Conservation (phyloP, 1,140 invertebrate genomes). For the Drosophila lowei region DNA sequence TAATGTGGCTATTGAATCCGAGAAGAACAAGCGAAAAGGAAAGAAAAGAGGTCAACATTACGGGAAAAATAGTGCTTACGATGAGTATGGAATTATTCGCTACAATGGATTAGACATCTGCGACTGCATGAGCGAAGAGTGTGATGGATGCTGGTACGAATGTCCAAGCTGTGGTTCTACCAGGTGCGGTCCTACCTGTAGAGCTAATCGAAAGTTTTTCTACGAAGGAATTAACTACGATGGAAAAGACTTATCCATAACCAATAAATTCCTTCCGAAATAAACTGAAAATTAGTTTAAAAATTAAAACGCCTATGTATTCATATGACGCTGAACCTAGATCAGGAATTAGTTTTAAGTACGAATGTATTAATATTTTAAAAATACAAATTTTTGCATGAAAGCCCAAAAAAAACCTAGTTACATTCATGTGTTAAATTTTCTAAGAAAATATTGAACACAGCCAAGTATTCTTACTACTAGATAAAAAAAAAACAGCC, state of each 20-base stretch:
- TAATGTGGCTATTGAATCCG: constrained; percentile 17
- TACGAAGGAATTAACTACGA: constrained; percentile 73
- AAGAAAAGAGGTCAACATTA: constrained; percentile 48
- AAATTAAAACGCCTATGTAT: too few species aligned
- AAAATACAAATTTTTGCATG: too few species aligned
- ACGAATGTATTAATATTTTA: too few species aligned
- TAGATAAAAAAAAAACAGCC: too few species aligned
- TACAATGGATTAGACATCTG: constrained; percentile 64
- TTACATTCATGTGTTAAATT: too few species aligned
- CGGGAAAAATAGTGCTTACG: constrained; percentile 60
- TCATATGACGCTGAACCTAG: too few species aligned
- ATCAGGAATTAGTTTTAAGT: too few species aligned
- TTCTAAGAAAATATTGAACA: too few species aligned
- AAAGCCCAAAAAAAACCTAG: too few species aligned
- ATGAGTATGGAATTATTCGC: constrained; percentile 69
- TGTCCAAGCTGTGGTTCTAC: constrained; percentile 66
- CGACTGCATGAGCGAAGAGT: constrained; percentile 72
- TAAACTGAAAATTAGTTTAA: too few species aligned
- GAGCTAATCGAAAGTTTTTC: constrained; percentile 71
- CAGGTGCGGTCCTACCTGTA: constrained; percentile 70
- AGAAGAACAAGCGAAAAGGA: constrained; percentile 47
- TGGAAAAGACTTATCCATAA: constrained; percentile 67
- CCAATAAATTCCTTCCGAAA: constrained; percentile 46
- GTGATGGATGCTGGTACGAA: constrained; percentile 70
- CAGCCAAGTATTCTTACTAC: too few species aligned